Base-by-base conservation (phyloP, 2,888 invertebrate species). In the Rhorus exstirpatorius region DNA sequence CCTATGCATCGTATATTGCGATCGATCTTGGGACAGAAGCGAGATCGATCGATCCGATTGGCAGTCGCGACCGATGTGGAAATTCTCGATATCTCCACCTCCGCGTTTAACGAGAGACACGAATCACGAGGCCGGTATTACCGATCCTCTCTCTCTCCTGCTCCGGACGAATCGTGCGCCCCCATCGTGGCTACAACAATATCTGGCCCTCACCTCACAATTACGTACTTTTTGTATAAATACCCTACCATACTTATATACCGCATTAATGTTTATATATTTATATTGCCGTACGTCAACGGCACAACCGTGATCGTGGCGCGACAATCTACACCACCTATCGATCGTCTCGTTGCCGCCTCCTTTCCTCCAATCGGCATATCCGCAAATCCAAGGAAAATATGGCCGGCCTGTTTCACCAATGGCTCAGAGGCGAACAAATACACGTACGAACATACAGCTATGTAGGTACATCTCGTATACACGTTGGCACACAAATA, bases 351-450 rank as follows among this genome's bases (percentile, higher is more conserved):
- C 82, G 80, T 84, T 72, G 60, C 80, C 81, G 81, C 83, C 81
- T 81, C 87, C 87, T 86, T 55, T 53, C 86, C 88, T 87, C 86
- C 88, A 79, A 88, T 90, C 85, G 86, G 87, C 87, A 88, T 88
- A 87, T 86, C 85, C 81, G 87, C 85, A 84, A 89, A 89, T 87
- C 86, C 86, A 74, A 87, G 84, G 81, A 85, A 88, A 89, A 87
- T 88, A 90, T 90, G 90, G 89, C 88, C 86, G 88, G 70, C 55
- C 61, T 58, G 14, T 58, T 67, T 53, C 49, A 31, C 51, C 79
- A 79, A 67, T 77, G 26, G 46, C 72, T 65, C 38, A 44, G 21
- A 71, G 46, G 46, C 49, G 17, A 55, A 26, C 76, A 31, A 61
- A 24, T n/a, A 46, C 71, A 49, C 21, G 31, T 17, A 17, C 14